Base-by-base conservation (phyloP, 1,140 invertebrate species). In the Drosophila prosaltans region DNA sequence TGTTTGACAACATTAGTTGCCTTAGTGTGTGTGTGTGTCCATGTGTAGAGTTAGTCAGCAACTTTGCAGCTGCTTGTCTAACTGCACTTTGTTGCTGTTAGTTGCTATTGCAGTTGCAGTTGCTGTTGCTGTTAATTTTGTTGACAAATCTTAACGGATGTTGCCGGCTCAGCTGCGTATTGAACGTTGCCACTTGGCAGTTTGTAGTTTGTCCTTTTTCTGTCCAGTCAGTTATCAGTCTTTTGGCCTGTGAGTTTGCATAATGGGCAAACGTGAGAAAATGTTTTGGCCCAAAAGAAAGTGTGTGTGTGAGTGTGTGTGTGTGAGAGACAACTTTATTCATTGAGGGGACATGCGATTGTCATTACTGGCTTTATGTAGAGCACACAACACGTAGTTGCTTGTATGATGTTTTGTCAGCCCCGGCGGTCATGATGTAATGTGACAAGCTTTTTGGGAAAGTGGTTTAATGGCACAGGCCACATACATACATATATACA, bases 141-240 rank as follows among this genome's bases (percentile, higher is more conserved):
- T 84, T 78, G 78, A 78, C 81, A 84, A 84, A 72, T 69, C 71
- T 66, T 82, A 85, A 86, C 82, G 82, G 82, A 85, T 86, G 78
- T 80, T 84, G 64, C 10, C 28, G 75, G 72, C 72, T 79, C 82
- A 81, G 82, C 82, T 85, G 81, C 81, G 70, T 63, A 65, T 54
- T 74, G 16, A 16, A 16, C 16, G 16, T 16, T 16, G 16, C 16
- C 16, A 16, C 16, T 16, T 16, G 58, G 72, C 43, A 51, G 61
- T 54, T 43, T 28, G 9, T 43, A 59, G 55, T 74, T 74, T 74
- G 67, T 85, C 81, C 81, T 84, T 84, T 85, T 84, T 85, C 16
- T 85, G 78, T 41, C 81, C 74, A 84, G 81, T 85, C 82, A 85
- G 74, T 86, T 86, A 76, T 82, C 80, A 82, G 43, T 79, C 68